Evolutionary conservation across 2,888 invertebrate species (phyloP).

Genomic region (Drosophila paranaensis): DNA sequence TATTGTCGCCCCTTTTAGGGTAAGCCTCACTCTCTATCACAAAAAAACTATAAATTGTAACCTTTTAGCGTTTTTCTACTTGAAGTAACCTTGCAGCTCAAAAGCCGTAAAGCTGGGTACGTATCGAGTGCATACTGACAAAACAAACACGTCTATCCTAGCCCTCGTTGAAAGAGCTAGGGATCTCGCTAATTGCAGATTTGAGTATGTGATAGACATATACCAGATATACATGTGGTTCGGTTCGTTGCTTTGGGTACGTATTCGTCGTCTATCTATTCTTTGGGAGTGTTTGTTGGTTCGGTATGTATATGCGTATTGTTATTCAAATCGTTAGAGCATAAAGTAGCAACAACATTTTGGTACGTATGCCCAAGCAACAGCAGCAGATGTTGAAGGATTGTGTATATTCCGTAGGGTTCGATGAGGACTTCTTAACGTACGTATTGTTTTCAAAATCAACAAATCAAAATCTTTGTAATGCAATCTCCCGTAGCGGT

Average conservation of each 20-base stretch:
- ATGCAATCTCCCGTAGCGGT: conserved; percentile 43
- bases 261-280: conserved; percentile 44
- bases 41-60: conserved; percentile 42
- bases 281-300: conserved; percentile 44
- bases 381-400: conserved; percentile 40
- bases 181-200: conserved; percentile 41
- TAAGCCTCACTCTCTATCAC: conserved; percentile 53
- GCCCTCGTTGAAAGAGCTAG: conserved; percentile 30
- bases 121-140: conserved; percentile 60
- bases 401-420: conserved; percentile 48
- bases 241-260: conserved; percentile 50
- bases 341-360: conserved; percentile 40
- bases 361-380: conserved; percentile 54
- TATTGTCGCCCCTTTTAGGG: conserved; percentile 63
- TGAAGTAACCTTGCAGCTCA: conserved; percentile 69
- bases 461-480: conserved; percentile 47
- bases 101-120: conserved; percentile 60
- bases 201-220: conserved; percentile 44
- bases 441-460: conserved; percentile 49
- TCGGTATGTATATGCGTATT: conserved; percentile 40
- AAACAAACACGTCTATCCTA: conserved; percentile 36
- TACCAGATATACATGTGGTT: conserved; percentile 17
- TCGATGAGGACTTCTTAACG: conserved; percentile 51
- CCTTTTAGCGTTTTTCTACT: conserved; percentile 60
- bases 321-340: conserved; percentile 42